Evolutionary conservation across 2,797 vertebrate genomes (phyloP), one percentile per base, ranked within the genome.

Genomic region (Triplophysa yarkandensis): DNA sequence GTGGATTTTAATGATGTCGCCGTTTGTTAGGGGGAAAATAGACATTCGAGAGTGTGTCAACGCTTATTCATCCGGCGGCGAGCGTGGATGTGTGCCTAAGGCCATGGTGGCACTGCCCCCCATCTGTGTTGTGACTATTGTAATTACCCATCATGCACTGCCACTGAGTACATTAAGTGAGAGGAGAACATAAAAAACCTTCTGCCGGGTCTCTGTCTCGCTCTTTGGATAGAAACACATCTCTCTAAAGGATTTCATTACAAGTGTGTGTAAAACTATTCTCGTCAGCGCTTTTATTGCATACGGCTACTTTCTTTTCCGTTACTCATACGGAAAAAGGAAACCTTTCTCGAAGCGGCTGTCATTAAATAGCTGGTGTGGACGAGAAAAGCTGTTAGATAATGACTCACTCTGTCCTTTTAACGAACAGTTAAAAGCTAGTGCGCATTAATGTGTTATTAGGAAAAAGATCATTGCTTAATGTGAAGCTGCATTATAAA

Each of bases 71-170:
- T 61, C 57, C 73, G 76, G 76, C 73, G 65, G 44, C 68, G 46
- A 66, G 68, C 74, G 66, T 57, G 43, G 68, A 54, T 50, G 68
- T 68, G 23, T 21, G 68, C 68, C 55, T 57, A 71, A 78, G 77
- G 72, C 63, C 55, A 66, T 71, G 65, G 81, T 87, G 87, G 89
- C 86, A 78, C 83, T 78, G 81, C 77, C 73, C 87, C 85, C 78
- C 79, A 88, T 91, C 85, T 89, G 87, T 90, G 88, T 88, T 90
- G 86, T 88, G 88, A 88, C 89, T 86, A 82, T 88, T 86, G 88
- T 88, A 90, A 89, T 91, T 91, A 89, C 89, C 86, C 86, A 86
- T 89, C 86, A 90, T 80, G 83, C 74, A 52, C 82, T 77, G 86
- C 81, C 71, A 80, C 81, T 80, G 74, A 82, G 73, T 69, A 55